These are phyloP conservation scores for Danaus chrysippus DNA, from an alignment of 2,888 invertebrate species.

Conservation along the genomic window DNA sequence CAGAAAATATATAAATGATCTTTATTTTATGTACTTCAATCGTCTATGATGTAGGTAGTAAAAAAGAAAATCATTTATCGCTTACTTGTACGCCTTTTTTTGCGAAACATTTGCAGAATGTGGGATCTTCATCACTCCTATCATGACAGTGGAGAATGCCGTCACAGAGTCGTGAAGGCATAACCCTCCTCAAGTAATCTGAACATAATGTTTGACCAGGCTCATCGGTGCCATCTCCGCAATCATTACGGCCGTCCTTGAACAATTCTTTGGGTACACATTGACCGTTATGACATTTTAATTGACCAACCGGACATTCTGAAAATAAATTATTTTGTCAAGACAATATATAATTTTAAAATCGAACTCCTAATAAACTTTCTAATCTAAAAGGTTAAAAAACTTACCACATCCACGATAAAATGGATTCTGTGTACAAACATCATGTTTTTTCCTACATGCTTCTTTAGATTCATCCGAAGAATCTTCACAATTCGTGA, in stretches of 20 bases:
- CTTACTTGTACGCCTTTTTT: conserved; percentile 30
- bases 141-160: conserved; percentile 87
- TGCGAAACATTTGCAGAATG: conserved; percentile 80
- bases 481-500: conserved; percentile 83
- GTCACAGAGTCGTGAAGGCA: conserved; percentile 86
- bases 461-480: conserved; percentile 80
- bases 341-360: not conserved
- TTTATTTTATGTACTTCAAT: too few species aligned
- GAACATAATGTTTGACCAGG: conserved; percentile 80
- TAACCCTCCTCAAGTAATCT: conserved; percentile 82
- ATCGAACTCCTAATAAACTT: not conserved
- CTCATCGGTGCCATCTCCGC: conserved; percentile 86
- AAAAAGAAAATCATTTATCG: not conserved
- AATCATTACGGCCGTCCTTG: conserved; percentile 83
- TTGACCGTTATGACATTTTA: conserved; percentile 83
- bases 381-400: not conserved
- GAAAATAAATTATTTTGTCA: conserved; percentile 34
- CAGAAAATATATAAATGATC: too few species aligned
- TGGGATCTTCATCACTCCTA: conserved; percentile 85
- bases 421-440: conserved; percentile 53
- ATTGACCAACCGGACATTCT: conserved; percentile 82
- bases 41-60: not conserved
- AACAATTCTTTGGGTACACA: conserved; percentile 85
- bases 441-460: conserved; percentile 59
- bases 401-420: conserved; percentile 59